phyloP scores from a whole-genome alignment of 2,888 invertebrate species.

The Cheilosia grossa region DNA sequence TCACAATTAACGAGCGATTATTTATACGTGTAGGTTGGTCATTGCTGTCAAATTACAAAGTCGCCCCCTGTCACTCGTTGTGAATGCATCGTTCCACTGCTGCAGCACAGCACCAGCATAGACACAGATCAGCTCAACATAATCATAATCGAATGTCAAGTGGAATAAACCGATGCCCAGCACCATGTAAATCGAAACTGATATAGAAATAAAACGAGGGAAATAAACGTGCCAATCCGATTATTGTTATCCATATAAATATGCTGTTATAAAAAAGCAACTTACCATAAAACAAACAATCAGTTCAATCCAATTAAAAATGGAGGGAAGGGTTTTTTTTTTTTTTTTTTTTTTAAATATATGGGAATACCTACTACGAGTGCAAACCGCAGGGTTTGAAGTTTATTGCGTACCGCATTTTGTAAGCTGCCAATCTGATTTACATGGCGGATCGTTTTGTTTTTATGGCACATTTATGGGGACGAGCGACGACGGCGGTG shows the following conservation, averaged over 20 bases:
- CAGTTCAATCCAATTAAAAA: slow-evolving; percentile 60
- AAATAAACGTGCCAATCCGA: slow-evolving; percentile 42
- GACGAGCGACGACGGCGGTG: not conserved
- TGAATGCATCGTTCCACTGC: slow-evolving; percentile 19
- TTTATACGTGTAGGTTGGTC: slow-evolving; percentile 52
- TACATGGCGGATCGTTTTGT: slow-evolving; percentile 23
- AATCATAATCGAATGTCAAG: slow-evolving; percentile 71
- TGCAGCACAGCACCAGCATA: slow-evolving; percentile 1
- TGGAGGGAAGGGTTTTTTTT: not conserved
- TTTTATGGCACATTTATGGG: slow-evolving; percentile 29
- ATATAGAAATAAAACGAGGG: slow-evolving; percentile 17
- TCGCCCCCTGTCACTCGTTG: slow-evolving; percentile 4
- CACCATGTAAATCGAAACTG: slow-evolving; percentile 58
- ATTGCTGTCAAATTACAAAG: slow-evolving; percentile 45
- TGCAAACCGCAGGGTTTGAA: slow-evolving; percentile 32
- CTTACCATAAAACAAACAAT: slow-evolving; percentile 62
- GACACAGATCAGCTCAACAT: slow-evolving; percentile 35
- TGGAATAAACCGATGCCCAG: slow-evolving; percentile 48
- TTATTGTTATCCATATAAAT: slow-evolving; percentile 35
- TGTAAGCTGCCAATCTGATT: slow-evolving; percentile 55
- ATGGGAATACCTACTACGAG: not conserved
- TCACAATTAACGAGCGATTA: slow-evolving; percentile 62
- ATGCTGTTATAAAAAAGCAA: slow-evolving; percentile 31
- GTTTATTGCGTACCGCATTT: slow-evolving; percentile 49
- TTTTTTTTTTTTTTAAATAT: not conserved